These are phyloP conservation scores for Uloborus plumipes DNA, from an alignment of 2,888 invertebrate species.

Conservation along the genomic window DNA sequence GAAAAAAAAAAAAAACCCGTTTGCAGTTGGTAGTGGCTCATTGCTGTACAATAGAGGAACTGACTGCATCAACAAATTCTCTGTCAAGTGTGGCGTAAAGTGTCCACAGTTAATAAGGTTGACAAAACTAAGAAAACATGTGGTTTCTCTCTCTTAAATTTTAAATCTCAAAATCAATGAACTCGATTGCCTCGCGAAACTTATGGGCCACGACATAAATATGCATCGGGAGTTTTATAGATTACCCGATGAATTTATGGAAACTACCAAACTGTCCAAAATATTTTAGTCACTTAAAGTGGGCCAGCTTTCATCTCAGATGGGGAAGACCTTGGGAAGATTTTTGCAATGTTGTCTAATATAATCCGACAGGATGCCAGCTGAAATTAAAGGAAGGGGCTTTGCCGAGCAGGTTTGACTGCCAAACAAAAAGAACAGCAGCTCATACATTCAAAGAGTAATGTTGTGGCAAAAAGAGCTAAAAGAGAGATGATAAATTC, in stretches of 20 bases:
- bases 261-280: neutral
- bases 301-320: neutral
- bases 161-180: neutral
- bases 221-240: neutral
- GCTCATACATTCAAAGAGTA: no score
- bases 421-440: no score
- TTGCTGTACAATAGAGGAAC: neutral
- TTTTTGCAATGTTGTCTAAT: no score
- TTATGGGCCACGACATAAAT: constrained; percentile 4
- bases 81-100: neutral
- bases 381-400: no score
- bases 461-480: no score
- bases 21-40: neutral
- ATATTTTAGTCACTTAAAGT: neutral
- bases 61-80: no score
- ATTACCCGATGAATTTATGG: neutral
- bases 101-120: neutral
- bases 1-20: neutral
- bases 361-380: no score
- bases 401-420: no score
- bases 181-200: neutral
- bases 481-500: no score
- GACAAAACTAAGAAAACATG: neutral
- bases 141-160: neutral
- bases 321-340: no score